These are phyloP conservation scores for Zootermopsis nevadensis DNA, from an alignment of 2,888 invertebrate genomes.

Conservation along the genomic window DNA sequence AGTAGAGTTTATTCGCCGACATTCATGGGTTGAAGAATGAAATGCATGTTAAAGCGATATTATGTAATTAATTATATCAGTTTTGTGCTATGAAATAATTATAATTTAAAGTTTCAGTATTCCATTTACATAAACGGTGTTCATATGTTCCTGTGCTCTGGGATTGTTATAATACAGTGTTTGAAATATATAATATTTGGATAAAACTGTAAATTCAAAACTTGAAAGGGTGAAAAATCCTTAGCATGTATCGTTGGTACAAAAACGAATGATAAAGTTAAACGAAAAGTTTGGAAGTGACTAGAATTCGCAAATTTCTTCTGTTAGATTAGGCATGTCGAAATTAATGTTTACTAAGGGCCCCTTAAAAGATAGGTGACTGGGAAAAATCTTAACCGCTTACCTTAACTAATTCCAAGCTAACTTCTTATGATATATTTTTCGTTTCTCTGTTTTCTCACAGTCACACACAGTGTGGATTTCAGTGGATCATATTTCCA, in stretches of 20 bases:
- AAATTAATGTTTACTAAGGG: no score
- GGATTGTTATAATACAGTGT: constrained; percentile 27
- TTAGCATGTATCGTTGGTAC: neutral
- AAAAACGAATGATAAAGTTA: no score
- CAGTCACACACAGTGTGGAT: no score
- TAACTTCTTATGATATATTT: no score
- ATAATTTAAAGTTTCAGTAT: constrained; percentile 3
- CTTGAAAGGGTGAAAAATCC: neutral
- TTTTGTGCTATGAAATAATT: constrained; percentile 14
- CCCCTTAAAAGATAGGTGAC: no score
- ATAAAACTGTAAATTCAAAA: neutral
- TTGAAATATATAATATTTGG: neutral
- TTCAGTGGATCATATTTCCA: no score
- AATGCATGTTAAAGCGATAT: neutral
- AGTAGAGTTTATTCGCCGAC: constrained; percentile 43
- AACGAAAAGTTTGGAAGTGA: no score
- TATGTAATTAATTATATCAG: neutral
- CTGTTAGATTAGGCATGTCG: no score
- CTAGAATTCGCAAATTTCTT: no score
- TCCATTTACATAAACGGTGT: constrained; percentile 33
- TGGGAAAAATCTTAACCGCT: no score
- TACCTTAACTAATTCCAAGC: no score
- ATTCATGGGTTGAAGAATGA: constrained; percentile 31
- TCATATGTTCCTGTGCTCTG: constrained; percentile 20
- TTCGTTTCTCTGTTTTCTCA: no score